A percentile compares a stretch with the other conserved stretches of the same genome.
These are phyloP conservation scores for Dermolepida albohirtum DNA, from an alignment of 2,888 invertebrate genomes.

Conservation along the genomic window DNA sequence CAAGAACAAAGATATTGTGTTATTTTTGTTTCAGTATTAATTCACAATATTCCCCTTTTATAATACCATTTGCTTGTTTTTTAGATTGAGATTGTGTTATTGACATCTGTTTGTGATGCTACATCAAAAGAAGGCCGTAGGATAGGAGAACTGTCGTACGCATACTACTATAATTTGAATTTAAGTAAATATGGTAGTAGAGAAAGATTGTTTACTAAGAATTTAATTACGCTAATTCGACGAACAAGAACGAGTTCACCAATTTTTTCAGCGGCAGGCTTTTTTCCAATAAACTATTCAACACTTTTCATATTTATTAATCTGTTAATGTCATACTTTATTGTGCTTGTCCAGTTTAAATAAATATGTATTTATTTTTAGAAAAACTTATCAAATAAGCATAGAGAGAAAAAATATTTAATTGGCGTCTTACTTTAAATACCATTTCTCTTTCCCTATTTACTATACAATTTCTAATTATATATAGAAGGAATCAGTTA, in stretches of 20 bases:
- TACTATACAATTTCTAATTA: too few relatives aligned
- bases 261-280: conserved; percentile 13
- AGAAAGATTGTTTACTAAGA: background rate
- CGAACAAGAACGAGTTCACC: conserved; percentile 1
- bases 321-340: conserved; percentile 8
- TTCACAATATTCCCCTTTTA: too few relatives aligned
- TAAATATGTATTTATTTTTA: background rate
- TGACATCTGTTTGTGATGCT: conserved; percentile 1
- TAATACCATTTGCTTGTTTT: background rate
- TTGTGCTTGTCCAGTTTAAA: conserved; percentile 10
- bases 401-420: background rate
- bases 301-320: conserved; percentile 5
- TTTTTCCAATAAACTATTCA: conserved; percentile 13
- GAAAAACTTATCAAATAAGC: background rate
- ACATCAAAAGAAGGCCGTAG: background rate
- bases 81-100: background rate
- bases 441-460: too few relatives aligned
- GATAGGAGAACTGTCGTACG: conserved; percentile 7
- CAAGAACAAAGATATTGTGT: too few relatives aligned
- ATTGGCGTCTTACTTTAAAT: background rate
- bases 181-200: background rate
- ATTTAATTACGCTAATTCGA: background rate
- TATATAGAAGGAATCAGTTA: too few relatives aligned
- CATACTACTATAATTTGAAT: conserved; percentile 12
- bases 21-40: too few relatives aligned